These are phyloP conservation scores for Volucella bombylans DNA, from an alignment of 2,888 invertebrate species.

Conservation along the genomic window DNA sequence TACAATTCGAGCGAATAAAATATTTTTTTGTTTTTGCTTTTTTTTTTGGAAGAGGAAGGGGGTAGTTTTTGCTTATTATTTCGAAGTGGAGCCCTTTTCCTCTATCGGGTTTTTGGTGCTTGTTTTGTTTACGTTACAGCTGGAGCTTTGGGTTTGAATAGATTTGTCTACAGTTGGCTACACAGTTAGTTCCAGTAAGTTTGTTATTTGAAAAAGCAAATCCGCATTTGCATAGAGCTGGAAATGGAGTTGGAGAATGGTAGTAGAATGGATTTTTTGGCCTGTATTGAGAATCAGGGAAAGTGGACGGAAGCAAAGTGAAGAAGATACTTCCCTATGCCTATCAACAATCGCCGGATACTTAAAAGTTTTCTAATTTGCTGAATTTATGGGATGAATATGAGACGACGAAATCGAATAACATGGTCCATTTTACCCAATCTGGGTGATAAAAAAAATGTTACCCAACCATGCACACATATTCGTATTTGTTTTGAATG, in stretches of 20 bases:
- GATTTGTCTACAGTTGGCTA: too few species aligned
- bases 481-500: too few species aligned
- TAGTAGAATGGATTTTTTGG: not conserved
- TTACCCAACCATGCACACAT: too few species aligned
- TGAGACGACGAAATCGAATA: slow-evolving; percentile 21
- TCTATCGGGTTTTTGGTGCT: slow-evolving; percentile 3
- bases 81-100: not conserved
- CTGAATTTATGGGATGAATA: slow-evolving; percentile 39
- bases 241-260: not conserved
- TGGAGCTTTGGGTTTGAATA: not conserved
- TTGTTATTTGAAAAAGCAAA: slow-evolving; percentile 2
- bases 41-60: not conserved
- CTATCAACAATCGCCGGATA: slow-evolving; percentile 53
- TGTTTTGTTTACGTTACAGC: slow-evolving; percentile 45
- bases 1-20: slow-evolving; percentile 27
- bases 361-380: slow-evolving; percentile 69
- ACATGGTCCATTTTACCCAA: not conserved
- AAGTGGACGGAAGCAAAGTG: slow-evolving; percentile 47
- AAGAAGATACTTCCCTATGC: slow-evolving; percentile 45
- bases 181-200: not conserved
- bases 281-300: slow-evolving; percentile 31
- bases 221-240: not conserved
- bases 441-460: too few species aligned
- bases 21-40: slow-evolving; percentile 8
- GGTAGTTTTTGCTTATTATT: slow-evolving; percentile 50